Conservation (phyloP, 2,888 invertebrate species). For the Agonopterix subpropinquella region DNA sequence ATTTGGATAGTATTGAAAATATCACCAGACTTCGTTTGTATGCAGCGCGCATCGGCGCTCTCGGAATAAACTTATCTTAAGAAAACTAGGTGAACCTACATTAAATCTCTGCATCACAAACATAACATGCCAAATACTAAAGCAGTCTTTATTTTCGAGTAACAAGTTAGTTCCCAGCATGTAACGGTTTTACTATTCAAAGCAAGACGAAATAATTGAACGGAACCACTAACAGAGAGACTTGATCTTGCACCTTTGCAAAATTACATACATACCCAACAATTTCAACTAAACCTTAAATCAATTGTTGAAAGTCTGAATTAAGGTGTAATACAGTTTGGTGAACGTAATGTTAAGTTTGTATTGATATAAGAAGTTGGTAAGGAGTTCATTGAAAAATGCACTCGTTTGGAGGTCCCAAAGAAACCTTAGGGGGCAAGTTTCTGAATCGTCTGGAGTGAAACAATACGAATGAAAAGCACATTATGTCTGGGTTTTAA, state of each 20-base stretch:
- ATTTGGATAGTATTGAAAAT: too few species aligned
- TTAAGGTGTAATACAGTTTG: neutral
- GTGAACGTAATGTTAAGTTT: constrained; percentile 17
- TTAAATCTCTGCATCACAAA: neutral
- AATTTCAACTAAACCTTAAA: neutral
- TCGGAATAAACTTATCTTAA: too few species aligned
- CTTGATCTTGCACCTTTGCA: constrained; percentile 37
- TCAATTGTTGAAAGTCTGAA: neutral
- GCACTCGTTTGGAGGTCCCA: constrained; percentile 44
- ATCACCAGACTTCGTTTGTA: too few species aligned
- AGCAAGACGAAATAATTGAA: constrained; percentile 30
- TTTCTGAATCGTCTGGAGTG: constrained; percentile 42
- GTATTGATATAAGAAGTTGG: constrained; percentile 34
- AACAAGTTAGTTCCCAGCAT: constrained; percentile 11
- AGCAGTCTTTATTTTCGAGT: neutral
- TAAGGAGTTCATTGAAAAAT: constrained; percentile 65
- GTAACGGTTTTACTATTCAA: constrained; percentile 59
- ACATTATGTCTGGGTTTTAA: constrained; percentile 50
- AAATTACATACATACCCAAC: constrained; percentile 7
- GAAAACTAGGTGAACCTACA: too few species aligned
- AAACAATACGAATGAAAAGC: constrained; percentile 61
- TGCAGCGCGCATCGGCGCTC: too few species aligned
- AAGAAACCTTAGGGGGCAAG: constrained; percentile 47
- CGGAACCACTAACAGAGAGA: constrained; percentile 28
- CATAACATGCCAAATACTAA: neutral